Percentiles rank a stretch among this genome's conserved stretches.
Evolutionary conservation across 2,113 vertebrate genomes (phyloP).

Genomic region (Falcunculus frontatus): DNA sequence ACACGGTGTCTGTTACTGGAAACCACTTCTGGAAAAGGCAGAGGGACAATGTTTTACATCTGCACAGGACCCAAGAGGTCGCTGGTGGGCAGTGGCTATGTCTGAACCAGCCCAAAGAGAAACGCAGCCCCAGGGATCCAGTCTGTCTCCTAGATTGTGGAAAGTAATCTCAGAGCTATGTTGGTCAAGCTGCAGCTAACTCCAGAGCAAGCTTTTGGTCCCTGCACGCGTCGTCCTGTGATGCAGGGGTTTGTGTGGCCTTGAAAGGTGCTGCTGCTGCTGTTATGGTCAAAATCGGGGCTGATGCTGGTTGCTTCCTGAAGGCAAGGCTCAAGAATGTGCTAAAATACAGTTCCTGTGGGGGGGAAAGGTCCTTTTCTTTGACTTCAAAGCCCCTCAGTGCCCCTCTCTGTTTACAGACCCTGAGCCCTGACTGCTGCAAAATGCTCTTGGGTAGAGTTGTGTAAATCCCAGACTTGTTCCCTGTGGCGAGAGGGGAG

Average conservation of each 20-base stretch:
- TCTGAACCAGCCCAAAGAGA: neutral
- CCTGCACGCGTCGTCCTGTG: accelerated
- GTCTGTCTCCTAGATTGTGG: neutral
- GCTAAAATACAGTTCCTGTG: neutral
- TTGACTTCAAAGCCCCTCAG: neutral
- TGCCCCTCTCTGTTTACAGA: neutral
- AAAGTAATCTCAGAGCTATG: accelerated
- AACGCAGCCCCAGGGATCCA: accelerated
- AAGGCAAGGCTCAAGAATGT: accelerated
- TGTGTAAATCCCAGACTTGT: neutral
- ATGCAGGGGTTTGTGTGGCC: neutral
- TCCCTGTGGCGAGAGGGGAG: neutral
- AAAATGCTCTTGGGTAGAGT: neutral
- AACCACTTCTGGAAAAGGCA: neutral
- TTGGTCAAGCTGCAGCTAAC: neutral
- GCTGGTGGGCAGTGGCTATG: neutral
- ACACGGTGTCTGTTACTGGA: accelerated
- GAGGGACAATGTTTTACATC: neutral
- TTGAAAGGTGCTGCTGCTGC: neutral
- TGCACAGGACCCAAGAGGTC: neutral
- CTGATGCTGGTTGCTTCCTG: neutral
- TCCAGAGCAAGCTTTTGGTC: accelerated
- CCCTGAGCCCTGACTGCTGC: neutral
- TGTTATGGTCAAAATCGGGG: accelerated
- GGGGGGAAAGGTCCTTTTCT: neutral